Base-by-base conservation (phyloP, 2,797 vertebrate species). In the Pangasius sanitwongsei region DNA sequence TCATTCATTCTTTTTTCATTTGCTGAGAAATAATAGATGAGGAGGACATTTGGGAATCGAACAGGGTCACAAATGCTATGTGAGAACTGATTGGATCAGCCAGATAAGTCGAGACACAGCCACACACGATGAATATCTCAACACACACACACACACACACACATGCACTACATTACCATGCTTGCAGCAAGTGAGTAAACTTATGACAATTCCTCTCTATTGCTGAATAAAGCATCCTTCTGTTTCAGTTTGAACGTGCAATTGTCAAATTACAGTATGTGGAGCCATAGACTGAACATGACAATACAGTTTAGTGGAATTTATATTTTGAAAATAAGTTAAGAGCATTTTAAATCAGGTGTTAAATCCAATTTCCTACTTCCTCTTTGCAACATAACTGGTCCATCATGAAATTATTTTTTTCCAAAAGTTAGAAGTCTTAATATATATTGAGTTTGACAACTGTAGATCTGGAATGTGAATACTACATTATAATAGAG, bases 71-170 rank as follows among this genome's bases (percentile, higher is more conserved):
- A 55, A 55, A 23, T 81, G 18, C 16, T 37, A 37, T 37, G 78
- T 34, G 77, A 34, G n/a, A 57, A 59, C 31, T 34, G 53, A 81
- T 15, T 59, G 31, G 18, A 81, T 59, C 31, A 57, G 55, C 8
- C 53, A 81, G n/a, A 81, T 4, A 23, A 37, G 31, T 23, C 9
- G 8, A 23, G 78, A 81, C 31, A 59, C 16, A 80, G 78, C 53
- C 78, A 81, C 78, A 81, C 78, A 81, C 55, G 9, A 81, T 80
- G 77, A 80, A 31, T 9, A 78, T n/a, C n/a, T 53, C 28, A 31
- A 57, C 77, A 55, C n/a, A 20, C 48, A 15, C 28, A 34, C 48
- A 77, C 12, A 31, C 12, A 53, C 75, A 53, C 75, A 53, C 67
- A 37, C 31, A 34, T 4, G 13, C 34, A 50, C 34, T 53, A 15